Evolutionary conservation across 2,888 invertebrate species (phyloP), one percentile per base, ranked within the genome.

Genomic region (Diaphora mendica): DNA sequence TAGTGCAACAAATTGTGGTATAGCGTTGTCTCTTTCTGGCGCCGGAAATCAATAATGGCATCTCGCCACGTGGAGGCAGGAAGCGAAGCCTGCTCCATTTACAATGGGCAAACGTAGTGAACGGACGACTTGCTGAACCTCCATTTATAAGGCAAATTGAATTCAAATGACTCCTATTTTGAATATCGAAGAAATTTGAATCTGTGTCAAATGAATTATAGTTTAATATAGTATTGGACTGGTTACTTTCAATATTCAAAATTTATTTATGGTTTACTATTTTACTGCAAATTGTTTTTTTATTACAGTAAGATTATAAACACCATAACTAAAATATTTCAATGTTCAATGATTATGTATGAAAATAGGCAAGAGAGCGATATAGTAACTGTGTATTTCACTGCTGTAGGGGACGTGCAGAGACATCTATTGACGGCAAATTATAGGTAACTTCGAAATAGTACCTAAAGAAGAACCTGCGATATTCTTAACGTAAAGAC

Each of bases 31-130:
- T 88, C 93, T 79, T 85, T 95, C 90, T 86, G 82, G 90, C 93
- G 92, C 95, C 95, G 95, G 96, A 96, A 96, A 95, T 95, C 96
- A 95, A 95, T 95, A 95, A 94, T 93, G 91, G 95, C 93, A 93
- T 93, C 91, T 92, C 87, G 91, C 94, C 95, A 95, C 95, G 95
- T 95, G 95, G 94, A 92, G 92, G 87, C 88, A 92, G 92, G 91
- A 93, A 93, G 90, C 90, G 86, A 89, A 87, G 88, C 89, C 87
- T 90, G 93, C 89, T 92, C 92, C 92, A 93, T 93, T 93, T 94
- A 93, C 92, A 92, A 90, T 89, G 85, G 88, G 83, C 88, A 80
- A 90, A 91, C 89, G 89, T 88, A 85, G 89, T 85, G 88, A 87
- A 83, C 88, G 88, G 89, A 87, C 90, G 87, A 87, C 86, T 90